Evolutionary conservation across 2,797 vertebrate genomes (phyloP).

Genomic region (Myotis pilosus): DNA sequence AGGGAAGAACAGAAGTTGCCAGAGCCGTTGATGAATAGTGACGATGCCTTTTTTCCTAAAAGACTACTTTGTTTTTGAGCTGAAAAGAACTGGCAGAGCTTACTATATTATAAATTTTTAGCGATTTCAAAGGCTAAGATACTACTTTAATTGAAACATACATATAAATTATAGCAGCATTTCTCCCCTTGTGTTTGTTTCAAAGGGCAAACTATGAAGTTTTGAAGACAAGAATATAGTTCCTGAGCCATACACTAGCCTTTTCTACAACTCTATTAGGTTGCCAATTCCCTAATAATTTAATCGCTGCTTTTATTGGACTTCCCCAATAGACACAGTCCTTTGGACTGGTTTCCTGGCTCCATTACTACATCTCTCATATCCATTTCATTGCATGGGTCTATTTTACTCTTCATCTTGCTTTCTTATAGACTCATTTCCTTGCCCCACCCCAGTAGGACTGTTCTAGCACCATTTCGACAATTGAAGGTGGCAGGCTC

Average conservation of each 20-base stretch:
- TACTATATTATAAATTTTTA: neutral
- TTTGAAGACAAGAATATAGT: neutral
- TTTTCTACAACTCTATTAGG: neutral
- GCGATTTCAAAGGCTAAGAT: slow-evolving; percentile 4
- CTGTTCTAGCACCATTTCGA: neutral
- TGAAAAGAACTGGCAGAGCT: neutral
- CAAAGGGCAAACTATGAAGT: neutral
- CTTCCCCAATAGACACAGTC: neutral
- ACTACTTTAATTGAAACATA: neutral
- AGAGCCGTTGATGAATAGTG: neutral
- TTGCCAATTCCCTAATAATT: neutral
- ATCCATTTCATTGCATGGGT: neutral
- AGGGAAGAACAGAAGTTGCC: neutral
- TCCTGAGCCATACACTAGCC: neutral
- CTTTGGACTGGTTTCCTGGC: neutral
- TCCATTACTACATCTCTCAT: neutral
- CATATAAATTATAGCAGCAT: neutral
- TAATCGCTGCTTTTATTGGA: neutral
- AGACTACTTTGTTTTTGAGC: neutral
- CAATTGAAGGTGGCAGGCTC: neutral
- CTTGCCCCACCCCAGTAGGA: neutral
- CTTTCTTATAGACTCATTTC: neutral
- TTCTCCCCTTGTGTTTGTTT: slow-evolving; percentile 9
- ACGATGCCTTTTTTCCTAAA: neutral
- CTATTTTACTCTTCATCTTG: neutral